Evolutionary conservation across 2,888 invertebrate species (phyloP).

Genomic region (Willowsia nigromaculata): DNA sequence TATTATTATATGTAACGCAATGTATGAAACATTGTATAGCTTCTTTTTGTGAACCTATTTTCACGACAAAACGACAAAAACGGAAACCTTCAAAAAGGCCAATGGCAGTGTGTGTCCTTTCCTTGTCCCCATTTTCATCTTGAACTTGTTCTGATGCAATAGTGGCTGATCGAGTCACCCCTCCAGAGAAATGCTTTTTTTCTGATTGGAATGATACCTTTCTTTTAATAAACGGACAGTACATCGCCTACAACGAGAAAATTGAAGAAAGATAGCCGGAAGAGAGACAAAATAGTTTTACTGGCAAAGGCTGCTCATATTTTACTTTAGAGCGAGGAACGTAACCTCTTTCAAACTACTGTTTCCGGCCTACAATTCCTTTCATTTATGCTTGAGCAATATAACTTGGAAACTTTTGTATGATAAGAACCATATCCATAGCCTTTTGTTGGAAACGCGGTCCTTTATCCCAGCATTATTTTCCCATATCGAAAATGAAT

Average conservation of each 20-base stretch:
- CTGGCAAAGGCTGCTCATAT: neutral
- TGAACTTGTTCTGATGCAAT: slow-evolving; percentile 29
- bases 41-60: neutral
- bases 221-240: slow-evolving; percentile 55
- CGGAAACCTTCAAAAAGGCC: slow-evolving; percentile 43
- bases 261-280: slow-evolving; percentile 54
- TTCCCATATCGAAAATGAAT: neutral
- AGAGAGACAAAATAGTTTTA: slow-evolving; percentile 32
- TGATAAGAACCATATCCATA: neutral
- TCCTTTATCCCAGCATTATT: neutral
- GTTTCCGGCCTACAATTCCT: slow-evolving; percentile 5
- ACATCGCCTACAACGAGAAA: neutral
- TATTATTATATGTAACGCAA: neutral
- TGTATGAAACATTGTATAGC: neutral
- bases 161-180: slow-evolving; percentile 57
- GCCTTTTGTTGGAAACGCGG: neutral
- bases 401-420: neutral
- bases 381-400: neutral
- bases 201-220: slow-evolving; percentile 40
- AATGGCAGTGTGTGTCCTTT: slow-evolving; percentile 35
- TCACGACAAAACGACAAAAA: slow-evolving; percentile 25
- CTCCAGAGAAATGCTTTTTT: slow-evolving; percentile 37
- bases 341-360: slow-evolving; percentile 28
- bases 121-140: neutral
- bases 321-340: neutral